phyloP scores from a whole-genome alignment of 1,140 invertebrate genomes.

The Matsumurasca onukii region DNA sequence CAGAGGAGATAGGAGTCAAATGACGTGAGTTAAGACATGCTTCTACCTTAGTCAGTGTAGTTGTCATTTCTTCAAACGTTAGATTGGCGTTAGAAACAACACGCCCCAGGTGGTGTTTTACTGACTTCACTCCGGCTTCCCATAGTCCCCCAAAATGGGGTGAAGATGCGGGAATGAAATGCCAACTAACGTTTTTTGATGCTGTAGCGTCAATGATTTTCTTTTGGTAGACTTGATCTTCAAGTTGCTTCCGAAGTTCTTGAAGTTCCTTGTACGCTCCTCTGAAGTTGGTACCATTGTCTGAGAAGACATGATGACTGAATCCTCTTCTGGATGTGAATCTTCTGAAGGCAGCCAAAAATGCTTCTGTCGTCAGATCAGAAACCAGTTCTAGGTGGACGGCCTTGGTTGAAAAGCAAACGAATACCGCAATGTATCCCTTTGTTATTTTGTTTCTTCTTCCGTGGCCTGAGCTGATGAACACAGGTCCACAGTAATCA shows the following conservation, averaged over 20 bases:
- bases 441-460: not conserved
- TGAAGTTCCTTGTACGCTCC: conserved; percentile 39
- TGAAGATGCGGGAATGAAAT: conserved; percentile 21
- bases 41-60: conserved; percentile 42
- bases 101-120: conserved; percentile 40
- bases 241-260: conserved; percentile 33
- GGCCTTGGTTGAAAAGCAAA: conserved; percentile 43
- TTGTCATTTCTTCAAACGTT: conserved; percentile 45
- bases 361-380: conserved; percentile 41
- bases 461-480: not conserved
- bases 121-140: conserved; percentile 43
- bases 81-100: conserved; percentile 27
- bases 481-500: not conserved
- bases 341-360: conserved; percentile 40
- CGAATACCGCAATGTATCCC: conserved; percentile 39
- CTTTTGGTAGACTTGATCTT: not conserved
- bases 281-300: conserved; percentile 48
- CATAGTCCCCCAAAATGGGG: conserved; percentile 35
- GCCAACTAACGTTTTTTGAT: not conserved
- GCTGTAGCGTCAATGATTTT: not conserved
- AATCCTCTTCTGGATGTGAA: conserved; percentile 42
- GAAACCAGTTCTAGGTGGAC: conserved; percentile 44
- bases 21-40: conserved; percentile 44
- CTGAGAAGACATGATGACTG: conserved; percentile 38
- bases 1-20: conserved; percentile 33